Base-by-base conservation (phyloP, 2,113 vertebrate species). In the Centropus unirufus region DNA sequence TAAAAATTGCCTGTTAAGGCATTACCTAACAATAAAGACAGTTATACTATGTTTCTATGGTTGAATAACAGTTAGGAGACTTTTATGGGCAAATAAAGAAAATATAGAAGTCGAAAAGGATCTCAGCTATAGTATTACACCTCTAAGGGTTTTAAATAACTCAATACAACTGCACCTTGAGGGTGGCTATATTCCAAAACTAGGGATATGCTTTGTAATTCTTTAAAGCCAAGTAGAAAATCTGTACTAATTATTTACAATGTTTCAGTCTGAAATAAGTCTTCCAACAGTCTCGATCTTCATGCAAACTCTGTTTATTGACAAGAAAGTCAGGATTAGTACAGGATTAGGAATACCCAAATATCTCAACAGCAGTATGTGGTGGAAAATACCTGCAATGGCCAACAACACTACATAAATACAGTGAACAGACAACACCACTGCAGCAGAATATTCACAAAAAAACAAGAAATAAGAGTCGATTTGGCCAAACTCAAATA, bases 161-260 rank as follows among this genome's bases (percentile, higher is more conserved):
- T 62, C 34, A 54, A 14, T 59, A 49, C 15, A 74, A 64, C 27
- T 32, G 26, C 62, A 61, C 32, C 29, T 63, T 54, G 21, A 79
- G 63, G 68, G 14, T 32, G 51, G 26, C 29, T 81, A 30, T 46
- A 30, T 44, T 64, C 44, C 16, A 75, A 62, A 82, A 42, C 22
- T 36, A 76, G 58, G 49, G 32, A 89, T 84, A 77, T 77, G n/a
- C 57, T 82, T 77, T 61, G n/a, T 19, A 69, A 29, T 58, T 73
- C 46, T 39, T 87, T 67, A 89, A 91, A 94, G 63, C 46, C 70
- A 74, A 87, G 34, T 14, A 69, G 52, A 78, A 92, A 87, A 89
- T 59, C 1, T n/a, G 36, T 40, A 74, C 66, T 8, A 92, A 93
- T 86, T 49, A 66, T 84, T 82, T 82, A 76, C 46, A 62, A 29